Evolutionary conservation across 2,113 vertebrate species (phyloP).

Genomic region (Nesogale talazaci): DNA sequence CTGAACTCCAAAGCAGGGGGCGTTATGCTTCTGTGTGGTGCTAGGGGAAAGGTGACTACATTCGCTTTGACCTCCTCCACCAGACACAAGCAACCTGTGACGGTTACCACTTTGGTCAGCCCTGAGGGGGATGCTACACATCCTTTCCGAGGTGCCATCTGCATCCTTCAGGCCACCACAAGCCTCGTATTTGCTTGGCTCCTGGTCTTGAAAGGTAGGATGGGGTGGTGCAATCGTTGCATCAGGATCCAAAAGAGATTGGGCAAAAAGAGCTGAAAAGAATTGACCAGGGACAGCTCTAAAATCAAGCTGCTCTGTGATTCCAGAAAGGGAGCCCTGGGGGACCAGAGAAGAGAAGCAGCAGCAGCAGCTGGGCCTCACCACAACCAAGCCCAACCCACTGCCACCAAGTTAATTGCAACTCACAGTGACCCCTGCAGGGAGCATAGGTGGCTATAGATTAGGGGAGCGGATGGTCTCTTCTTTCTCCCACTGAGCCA

Average conservation of each 20-base stretch:
- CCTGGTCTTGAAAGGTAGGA: background rate
- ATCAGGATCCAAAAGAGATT: background rate
- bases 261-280: background rate
- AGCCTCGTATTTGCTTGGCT: background rate
- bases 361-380: background rate
- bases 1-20: background rate
- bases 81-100: slow-evolving; percentile 15
- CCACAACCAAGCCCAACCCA: no score
- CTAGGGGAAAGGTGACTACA: background rate
- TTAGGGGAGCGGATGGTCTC: no score
- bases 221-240: background rate
- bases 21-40: no score
- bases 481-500: no score
- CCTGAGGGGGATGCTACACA: background rate
- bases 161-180: background rate
- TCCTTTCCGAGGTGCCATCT: background rate
- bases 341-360: background rate
- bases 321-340: background rate
- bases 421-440: no score
- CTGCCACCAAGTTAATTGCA: no score
- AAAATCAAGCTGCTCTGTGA: background rate
- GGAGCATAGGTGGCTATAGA: no score
- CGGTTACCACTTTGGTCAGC: background rate
- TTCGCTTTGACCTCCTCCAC: slow-evolving; percentile 1
- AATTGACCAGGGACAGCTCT: background rate